Conservation (phyloP, 2,113 vertebrate species). For the Sebastes schlegelii region DNA sequence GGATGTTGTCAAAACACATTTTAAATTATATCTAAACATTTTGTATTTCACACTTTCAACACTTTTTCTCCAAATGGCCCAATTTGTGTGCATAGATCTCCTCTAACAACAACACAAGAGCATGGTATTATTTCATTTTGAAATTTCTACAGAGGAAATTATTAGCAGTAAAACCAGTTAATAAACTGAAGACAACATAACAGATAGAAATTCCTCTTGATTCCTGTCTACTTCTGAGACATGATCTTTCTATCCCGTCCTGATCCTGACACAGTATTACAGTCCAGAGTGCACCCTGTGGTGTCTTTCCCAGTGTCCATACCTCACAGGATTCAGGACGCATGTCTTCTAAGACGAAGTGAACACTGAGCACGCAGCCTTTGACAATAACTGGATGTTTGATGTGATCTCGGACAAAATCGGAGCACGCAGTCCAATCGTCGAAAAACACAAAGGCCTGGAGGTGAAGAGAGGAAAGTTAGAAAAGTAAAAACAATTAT, state of each 20-base stretch:
- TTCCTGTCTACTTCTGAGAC: background rate
- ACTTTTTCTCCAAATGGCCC: no score
- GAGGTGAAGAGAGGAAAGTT: background rate
- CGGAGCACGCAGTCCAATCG: background rate
- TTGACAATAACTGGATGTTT: background rate
- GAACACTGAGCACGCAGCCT: background rate
- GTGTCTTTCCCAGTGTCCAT: background rate
- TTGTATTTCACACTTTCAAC: no score
- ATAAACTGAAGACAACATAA: no score
- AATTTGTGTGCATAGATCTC: no score
- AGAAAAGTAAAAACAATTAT: background rate
- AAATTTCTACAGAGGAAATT: no score
- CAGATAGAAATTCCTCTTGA: background rate
- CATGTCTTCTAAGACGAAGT: conserved; percentile 26
- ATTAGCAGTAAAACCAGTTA: no score
- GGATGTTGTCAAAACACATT: no score
- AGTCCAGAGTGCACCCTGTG: background rate
- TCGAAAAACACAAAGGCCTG: conserved; percentile 52
- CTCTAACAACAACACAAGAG: no score
- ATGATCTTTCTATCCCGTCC: no score
- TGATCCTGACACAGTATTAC: background rate
- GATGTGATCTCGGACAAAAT: conserved; percentile 5
- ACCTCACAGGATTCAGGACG: conserved; percentile 16
- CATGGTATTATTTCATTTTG: no score
- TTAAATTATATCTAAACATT: no score